Percentiles rank a stretch among this genome's conserved stretches.
Evolutionary conservation across 2,888 invertebrate genomes (phyloP).

Genomic region (Lycophotia porphyrea): DNA sequence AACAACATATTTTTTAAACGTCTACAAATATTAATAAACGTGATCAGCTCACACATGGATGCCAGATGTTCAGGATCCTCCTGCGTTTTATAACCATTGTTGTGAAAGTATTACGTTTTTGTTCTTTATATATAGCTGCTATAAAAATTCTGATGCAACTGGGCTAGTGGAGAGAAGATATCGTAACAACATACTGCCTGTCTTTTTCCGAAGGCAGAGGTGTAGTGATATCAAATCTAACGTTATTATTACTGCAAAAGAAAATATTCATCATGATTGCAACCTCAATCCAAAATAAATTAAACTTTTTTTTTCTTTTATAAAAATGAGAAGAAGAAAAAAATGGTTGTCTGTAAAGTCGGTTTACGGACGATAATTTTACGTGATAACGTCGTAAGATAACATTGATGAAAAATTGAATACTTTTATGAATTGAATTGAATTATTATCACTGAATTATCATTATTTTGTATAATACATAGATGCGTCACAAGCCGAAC

Average conservation of each 20-base stretch:
- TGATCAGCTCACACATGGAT: conserved; percentile 1
- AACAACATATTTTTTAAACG: conserved; percentile 18
- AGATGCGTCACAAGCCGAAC: too few relatives aligned
- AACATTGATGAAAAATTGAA: too few relatives aligned
- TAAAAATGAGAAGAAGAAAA: too few relatives aligned
- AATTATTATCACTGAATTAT: too few relatives aligned
- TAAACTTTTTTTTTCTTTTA: too few relatives aligned
- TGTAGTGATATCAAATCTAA: background rate
- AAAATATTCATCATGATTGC: background rate
- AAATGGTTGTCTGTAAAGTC: too few relatives aligned
- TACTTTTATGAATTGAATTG: too few relatives aligned
- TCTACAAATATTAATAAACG: conserved; percentile 5
- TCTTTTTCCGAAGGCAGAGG: background rate
- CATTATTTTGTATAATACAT: too few relatives aligned
- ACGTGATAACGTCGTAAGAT: too few relatives aligned
- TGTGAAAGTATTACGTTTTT: background rate
- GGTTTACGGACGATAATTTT: too few relatives aligned
- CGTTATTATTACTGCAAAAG: background rate
- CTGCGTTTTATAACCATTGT: conserved; percentile 26
- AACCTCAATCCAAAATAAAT: too few relatives aligned
- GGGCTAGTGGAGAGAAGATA: background rate
- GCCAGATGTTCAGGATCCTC: conserved; percentile 32
- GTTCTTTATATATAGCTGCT: background rate
- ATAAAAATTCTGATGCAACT: conserved; percentile 12
- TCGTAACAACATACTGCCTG: background rate